phyloP scores from a whole-genome alignment of 2,888 invertebrate genomes.

The Sphecodes monilicornis region DNA sequence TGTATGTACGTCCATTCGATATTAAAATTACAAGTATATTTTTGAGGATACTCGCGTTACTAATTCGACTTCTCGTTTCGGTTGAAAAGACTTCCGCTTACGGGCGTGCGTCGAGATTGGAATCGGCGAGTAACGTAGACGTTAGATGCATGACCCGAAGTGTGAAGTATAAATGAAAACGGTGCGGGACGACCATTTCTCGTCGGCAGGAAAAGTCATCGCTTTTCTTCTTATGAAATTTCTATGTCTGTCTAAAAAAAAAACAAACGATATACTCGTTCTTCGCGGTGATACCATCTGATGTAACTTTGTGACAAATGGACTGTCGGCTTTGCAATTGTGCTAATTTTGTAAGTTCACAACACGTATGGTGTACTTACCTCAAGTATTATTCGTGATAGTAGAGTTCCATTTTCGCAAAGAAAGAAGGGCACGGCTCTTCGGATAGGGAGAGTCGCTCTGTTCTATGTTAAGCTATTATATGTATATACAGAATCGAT shows the following conservation, averaged over 20 bases:
- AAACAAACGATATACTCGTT: conserved; percentile 22
- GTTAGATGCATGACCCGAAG: conserved; percentile 17
- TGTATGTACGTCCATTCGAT: conserved; percentile 13
- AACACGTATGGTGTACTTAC: conserved; percentile 69
- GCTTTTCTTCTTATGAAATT: conserved; percentile 28
- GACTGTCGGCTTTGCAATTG: conserved; percentile 18
- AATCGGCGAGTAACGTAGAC: conserved; percentile 12
- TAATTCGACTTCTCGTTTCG: conserved; percentile 32
- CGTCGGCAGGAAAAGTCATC: conserved; percentile 21
- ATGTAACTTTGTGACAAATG: conserved; percentile 2
- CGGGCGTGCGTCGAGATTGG: neutral
- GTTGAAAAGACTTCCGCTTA: neutral
- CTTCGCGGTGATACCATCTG: conserved; percentile 35
- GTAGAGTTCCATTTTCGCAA: conserved; percentile 46
- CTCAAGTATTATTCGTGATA: conserved; percentile 61
- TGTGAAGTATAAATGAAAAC: conserved; percentile 41
- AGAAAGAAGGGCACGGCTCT: neutral
- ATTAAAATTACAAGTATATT: conserved; percentile 25
- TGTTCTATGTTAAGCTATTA: conserved; percentile 32
- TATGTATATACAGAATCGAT: conserved; percentile 49
- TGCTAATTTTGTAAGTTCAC: conserved; percentile 57
- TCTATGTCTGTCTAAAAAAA: conserved; percentile 11
- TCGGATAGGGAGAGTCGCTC: conserved; percentile 15
- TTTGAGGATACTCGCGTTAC: conserved; percentile 20
- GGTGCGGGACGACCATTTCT: conserved; percentile 39